phyloP scores from a whole-genome alignment of 2,888 invertebrate genomes.

The Plebejus melissa region DNA sequence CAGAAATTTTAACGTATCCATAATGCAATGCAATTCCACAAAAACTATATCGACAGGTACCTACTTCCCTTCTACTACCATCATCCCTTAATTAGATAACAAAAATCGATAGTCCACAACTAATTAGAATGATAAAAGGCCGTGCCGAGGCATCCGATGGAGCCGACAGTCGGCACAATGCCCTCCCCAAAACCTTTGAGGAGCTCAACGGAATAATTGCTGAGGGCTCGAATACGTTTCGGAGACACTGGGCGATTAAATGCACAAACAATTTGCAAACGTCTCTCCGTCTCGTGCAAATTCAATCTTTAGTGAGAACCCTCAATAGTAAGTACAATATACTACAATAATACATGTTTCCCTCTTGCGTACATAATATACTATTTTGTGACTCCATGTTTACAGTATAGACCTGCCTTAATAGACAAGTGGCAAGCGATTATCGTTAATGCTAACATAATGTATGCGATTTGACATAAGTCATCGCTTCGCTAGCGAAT shows the following conservation, averaged over 20 bases:
- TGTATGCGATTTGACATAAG: too few relatives aligned
- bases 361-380: too few relatives aligned
- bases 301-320: not conserved
- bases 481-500: too few relatives aligned
- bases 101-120: not conserved
- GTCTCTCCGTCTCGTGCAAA: not conserved
- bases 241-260: constrained; percentile 23
- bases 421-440: too few relatives aligned
- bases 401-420: too few relatives aligned
- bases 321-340: not conserved
- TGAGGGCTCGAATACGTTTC: constrained; percentile 23
- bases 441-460: too few relatives aligned
- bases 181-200: constrained; percentile 18
- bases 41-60: not conserved
- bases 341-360: too few relatives aligned
- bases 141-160: not conserved
- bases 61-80: too few relatives aligned
- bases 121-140: constrained; percentile 21
- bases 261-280: constrained; percentile 26
- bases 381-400: too few relatives aligned
- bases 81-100: not conserved
- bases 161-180: constrained; percentile 10
- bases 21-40: not conserved
- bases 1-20: too few relatives aligned
- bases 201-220: constrained; percentile 26